Percentiles rank a stretch among this genome's conserved stretches.
These are phyloP conservation scores for Xestia rhomboidea DNA, from an alignment of 2,888 invertebrate species.

Conservation along the genomic window DNA sequence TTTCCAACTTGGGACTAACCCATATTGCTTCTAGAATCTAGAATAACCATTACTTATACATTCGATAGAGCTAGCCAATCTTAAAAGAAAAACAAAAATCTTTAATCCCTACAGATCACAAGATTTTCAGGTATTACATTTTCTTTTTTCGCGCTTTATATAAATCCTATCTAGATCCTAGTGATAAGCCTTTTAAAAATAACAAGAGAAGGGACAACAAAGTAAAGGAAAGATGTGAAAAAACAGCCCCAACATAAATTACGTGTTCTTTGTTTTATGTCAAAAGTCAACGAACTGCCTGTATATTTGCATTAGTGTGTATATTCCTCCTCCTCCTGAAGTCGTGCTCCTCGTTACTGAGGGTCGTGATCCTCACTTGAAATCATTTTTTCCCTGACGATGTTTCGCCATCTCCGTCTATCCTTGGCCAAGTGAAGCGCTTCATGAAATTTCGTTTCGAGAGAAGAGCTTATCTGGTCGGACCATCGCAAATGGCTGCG, in stretches of 20 bases:
- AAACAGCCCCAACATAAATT: slow-evolving; percentile 6
- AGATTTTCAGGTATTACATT: background rate
- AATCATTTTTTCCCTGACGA: too few species aligned
- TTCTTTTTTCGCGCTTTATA: background rate
- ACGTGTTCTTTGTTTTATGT: slow-evolving; percentile 21
- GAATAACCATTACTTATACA: slow-evolving; percentile 22
- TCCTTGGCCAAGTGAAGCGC: too few species aligned
- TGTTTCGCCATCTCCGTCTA: too few species aligned
- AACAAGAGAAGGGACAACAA: background rate
- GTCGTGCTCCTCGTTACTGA: too few species aligned
- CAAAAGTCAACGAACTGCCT: slow-evolving; percentile 8
- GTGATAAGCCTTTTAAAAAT: slow-evolving; percentile 32
- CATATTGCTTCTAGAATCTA: slow-evolving; percentile 1
- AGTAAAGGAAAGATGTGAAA: slow-evolving; percentile 3
- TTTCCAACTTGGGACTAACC: slow-evolving; percentile 9
- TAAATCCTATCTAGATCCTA: slow-evolving; percentile 11
- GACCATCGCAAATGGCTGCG: too few species aligned
- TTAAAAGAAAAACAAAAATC: slow-evolving; percentile 3
- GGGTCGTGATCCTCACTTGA: too few species aligned
- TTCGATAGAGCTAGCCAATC: slow-evolving; percentile 15
- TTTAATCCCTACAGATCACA: slow-evolving; percentile 15
- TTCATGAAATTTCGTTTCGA: too few species aligned
- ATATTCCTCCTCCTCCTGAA: too few species aligned
- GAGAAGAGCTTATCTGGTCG: too few species aligned
- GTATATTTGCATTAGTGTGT: slow-evolving; percentile 1